Conservation (phyloP, 1,140 invertebrate genomes). For the Trichogramma pretiosum region DNA sequence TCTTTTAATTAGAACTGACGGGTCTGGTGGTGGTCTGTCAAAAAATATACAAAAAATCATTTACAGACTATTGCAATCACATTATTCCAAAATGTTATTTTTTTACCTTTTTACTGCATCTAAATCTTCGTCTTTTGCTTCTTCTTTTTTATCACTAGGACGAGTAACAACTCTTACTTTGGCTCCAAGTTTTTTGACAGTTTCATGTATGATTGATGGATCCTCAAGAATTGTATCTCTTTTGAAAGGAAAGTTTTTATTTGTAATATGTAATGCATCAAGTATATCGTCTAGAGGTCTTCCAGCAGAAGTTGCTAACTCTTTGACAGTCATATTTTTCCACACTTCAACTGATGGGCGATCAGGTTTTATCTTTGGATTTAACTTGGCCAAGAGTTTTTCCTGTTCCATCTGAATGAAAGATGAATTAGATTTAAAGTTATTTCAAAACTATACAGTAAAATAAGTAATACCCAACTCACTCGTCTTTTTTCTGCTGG, state of each 20-base stretch:
- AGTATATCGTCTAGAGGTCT: conserved; percentile 55
- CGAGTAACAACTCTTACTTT: conserved; percentile 48
- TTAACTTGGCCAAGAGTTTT: background rate
- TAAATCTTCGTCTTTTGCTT: conserved; percentile 36
- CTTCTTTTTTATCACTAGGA: conserved; percentile 33
- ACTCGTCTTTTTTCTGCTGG: conserved; percentile 9
- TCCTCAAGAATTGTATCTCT: conserved; percentile 43
- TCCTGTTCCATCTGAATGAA: conserved; percentile 6
- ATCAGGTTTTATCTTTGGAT: conserved; percentile 26
- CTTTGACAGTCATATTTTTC: conserved; percentile 66
- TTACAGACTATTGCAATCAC: too few relatives aligned
- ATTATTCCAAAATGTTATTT: conserved; percentile 3
- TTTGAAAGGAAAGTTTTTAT: conserved; percentile 38
- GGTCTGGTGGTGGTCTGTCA: conserved; percentile 51
- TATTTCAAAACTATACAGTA: conserved; percentile 7
- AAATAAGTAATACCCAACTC: conserved; percentile 4
- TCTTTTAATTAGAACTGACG: conserved; percentile 54
- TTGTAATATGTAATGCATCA: conserved; percentile 54
- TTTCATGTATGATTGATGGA: conserved; percentile 52
- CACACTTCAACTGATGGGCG: conserved; percentile 56
- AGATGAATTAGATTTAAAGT: conserved; percentile 1
- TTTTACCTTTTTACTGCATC: conserved; percentile 27
- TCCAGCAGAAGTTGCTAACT: conserved; percentile 56
- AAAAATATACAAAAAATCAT: conserved; percentile 11
- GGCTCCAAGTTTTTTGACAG: conserved; percentile 56